Evolutionary conservation across 2,113 vertebrate species (phyloP).

Genomic region (Psettodes erumei): DNA sequence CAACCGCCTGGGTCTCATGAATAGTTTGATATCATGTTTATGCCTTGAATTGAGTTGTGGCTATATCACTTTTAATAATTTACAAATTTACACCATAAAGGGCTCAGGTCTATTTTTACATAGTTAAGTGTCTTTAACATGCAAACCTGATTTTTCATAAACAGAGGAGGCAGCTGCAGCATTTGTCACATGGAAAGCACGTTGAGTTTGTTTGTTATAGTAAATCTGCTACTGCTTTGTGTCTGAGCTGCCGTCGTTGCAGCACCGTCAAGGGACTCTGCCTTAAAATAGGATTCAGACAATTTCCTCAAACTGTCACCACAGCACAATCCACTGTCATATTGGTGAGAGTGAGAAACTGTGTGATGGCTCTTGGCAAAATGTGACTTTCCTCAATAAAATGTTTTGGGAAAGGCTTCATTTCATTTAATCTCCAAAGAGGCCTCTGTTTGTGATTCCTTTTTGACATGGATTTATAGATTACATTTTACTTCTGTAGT

Average conservation of each 20-base stretch:
- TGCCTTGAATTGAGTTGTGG: not conserved
- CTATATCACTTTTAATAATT: not conserved
- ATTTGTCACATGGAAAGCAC: conserved; percentile 15
- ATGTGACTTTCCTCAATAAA: conserved; percentile 39
- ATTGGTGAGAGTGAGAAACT: conserved; percentile 23
- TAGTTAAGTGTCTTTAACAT: not conserved
- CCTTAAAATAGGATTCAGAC: conserved; percentile 62
- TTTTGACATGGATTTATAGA: conserved; percentile 28
- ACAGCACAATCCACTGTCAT: conserved; percentile 33
- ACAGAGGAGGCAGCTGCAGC: not conserved
- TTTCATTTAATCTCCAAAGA: conserved; percentile 48
- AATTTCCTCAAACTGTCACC: conserved; percentile 63
- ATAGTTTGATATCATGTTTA: not conserved
- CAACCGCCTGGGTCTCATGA: not conserved
- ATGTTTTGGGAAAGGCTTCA: conserved; percentile 36
- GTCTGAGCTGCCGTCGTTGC: conserved; percentile 35
- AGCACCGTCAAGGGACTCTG: conserved; percentile 40
- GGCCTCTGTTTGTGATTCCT: conserved; percentile 2
- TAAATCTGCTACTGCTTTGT: conserved; percentile 53
- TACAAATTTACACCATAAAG: not conserved
- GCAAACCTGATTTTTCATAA: not conserved
- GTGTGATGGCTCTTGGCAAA: conserved; percentile 41
- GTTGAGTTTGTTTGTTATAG: conserved; percentile 41
- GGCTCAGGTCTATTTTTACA: not conserved
- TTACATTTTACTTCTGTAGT: conserved; percentile 1